Evolutionary conservation across 2,797 vertebrate genomes (phyloP), one percentile per base, ranked within the genome.

Genomic region (Apogon talboti): DNA sequence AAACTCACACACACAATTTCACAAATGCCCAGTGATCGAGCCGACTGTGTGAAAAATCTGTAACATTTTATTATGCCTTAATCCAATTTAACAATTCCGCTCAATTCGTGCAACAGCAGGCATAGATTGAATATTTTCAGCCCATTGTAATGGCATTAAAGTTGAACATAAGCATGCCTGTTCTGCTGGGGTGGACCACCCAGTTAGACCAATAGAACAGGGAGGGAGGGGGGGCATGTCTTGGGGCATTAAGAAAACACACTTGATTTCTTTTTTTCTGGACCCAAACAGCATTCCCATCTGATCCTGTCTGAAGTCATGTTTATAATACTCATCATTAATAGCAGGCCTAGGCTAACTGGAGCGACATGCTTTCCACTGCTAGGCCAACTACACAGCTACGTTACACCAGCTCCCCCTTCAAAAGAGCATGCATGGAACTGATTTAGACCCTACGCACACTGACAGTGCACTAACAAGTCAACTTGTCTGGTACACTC

Each of bases 291-390:
- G 82, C 83, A 87, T 90, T 92, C 89, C 88, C 89, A 92, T 94
- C 90, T 92, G 91, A 93, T 92, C 86, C 90, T 71, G 88, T 89
- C 91, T 92, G 85, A 91, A 88, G 71, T 79, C 84, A 91, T 92
- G 92, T 92, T 93, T 94, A 92, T 91, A 91, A 92, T 93, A 90
- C 87, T 91, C 89, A 88, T 93, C 90, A 94, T 93, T 94, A 93
- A 92, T 91, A 90, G 79, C 91, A 93, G 90, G 85, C 88, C 84
- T 28, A 38, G 83, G 83, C 82, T 79, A 91, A 91, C 85, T 68
- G 66, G 69, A 90, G 85, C 70, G 85, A 88, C 90, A 88, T 86
- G 87, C 81, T 89, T 86, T 86, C 80, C 74, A 69, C 73, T 61
- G 89, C 84, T 74, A 74, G 79, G 78, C 71, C 79, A 76, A 87